Base-by-base conservation (phyloP, 1,140 invertebrate genomes). In the Cyclina sinensis region DNA sequence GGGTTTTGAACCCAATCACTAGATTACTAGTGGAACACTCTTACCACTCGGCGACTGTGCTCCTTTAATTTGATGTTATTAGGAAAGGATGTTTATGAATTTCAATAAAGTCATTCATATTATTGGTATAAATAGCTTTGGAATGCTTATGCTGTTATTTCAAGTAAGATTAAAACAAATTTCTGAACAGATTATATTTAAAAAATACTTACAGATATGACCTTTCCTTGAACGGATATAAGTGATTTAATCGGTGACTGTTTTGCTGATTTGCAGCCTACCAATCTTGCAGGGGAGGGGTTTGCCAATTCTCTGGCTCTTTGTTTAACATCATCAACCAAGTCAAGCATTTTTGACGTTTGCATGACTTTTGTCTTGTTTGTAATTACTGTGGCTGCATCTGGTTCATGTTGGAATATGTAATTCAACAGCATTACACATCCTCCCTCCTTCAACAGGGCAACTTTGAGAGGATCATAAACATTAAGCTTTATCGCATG, bases 121-220 rank as follows among this genome's bases (percentile, higher is more conserved):
- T 48, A 48, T 48, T 11, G 7, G 9, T 48, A 48, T 48, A 48
- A 62, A 62, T 62, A 62, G 11, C 9, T n/a, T 12, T 12, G 57
- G 57, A 62, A 62, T 62, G 24, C 57, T 62, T 62, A 62, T 62
- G 57, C 57, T 62, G n/a, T 62, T 62, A 62, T 62, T 18, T 5
- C 57, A 62, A n/a, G 57, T n/a, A 62, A 62, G 57, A 62, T 12
- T 62, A 62, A n/a, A n/a, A n/a, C n/a, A n/a, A n/a, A n/a, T n/a
- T n/a, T n/a, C n/a, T n/a, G n/a, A n/a, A 62, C 16, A 62, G 7
- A 62, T 62, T n/a, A n/a, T 62, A n/a, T n/a, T 12, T 18, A 62
- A 62, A 62, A n/a, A n/a, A n/a, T n/a, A 62, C 57, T 62, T 62
- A 62, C 57, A 62, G 57, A 62, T 62, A 62, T 62, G 24, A 62